Evolutionary conservation across 2,888 invertebrate species (phyloP).

Genomic region (Fragum sueziense): DNA sequence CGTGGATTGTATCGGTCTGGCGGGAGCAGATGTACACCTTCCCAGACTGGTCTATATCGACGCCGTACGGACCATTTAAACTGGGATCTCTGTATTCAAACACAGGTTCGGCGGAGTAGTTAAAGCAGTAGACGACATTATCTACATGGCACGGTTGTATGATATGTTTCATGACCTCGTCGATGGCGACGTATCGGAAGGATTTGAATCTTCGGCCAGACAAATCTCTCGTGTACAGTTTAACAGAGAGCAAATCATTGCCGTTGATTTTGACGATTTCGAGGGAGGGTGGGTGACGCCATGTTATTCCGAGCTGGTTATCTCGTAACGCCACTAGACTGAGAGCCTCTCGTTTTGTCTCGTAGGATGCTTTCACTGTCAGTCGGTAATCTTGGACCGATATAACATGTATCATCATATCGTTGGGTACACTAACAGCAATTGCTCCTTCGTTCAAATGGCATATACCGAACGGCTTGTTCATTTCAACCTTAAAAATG

Average conservation of each 20-base stretch:
- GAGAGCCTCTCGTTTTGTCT: background rate
- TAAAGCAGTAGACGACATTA: conserved; percentile 13
- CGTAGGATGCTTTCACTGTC: background rate
- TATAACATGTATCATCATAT: background rate
- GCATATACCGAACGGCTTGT: conserved; percentile 2
- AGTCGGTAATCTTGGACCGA: background rate
- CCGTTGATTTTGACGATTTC: background rate
- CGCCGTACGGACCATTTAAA: background rate
- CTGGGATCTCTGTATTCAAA: conserved; percentile 8
- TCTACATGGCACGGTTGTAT: conserved; percentile 12
- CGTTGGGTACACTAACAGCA: conserved; percentile 1
- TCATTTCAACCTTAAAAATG: background rate
- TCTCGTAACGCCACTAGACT: background rate
- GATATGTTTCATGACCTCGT: background rate
- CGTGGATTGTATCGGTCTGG: background rate
- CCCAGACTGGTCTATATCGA: background rate
- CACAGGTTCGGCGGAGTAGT: conserved; percentile 4
- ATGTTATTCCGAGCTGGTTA: background rate
- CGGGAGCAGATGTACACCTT: background rate
- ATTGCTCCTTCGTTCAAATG: background rate
- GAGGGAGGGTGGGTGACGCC: background rate
- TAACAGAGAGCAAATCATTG: background rate
- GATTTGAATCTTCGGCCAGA: conserved; percentile 1
- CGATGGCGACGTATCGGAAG: conserved; percentile 12
- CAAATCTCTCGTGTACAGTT: background rate